Conservation (phyloP, 2,888 invertebrate genomes). For the Trypoxylon attenuatum region DNA sequence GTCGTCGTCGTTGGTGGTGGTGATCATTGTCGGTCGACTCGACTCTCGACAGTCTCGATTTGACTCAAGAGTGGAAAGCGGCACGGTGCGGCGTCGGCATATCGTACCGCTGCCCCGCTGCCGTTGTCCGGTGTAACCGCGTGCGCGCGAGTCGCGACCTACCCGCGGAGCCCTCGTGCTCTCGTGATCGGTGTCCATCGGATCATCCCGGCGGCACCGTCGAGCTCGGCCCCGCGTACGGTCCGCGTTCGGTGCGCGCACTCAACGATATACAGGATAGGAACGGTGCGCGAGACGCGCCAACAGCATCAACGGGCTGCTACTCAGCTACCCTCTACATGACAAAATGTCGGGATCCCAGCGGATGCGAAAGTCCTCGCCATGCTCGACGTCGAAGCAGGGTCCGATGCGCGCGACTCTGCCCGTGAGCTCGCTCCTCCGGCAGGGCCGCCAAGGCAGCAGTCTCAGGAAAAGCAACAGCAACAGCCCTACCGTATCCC, state of each 20-base stretch:
- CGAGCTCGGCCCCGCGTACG: conserved; percentile 3
- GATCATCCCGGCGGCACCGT: conserved; percentile 45
- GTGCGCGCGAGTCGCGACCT: conserved; percentile 55
- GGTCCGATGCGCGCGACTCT: conserved; percentile 87
- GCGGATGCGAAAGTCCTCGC: conserved; percentile 80
- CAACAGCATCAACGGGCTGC: conserved; percentile 31
- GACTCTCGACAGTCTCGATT: too few relatives aligned
- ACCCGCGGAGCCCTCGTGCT: conserved; percentile 56
- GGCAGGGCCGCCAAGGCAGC: conserved; percentile 78
- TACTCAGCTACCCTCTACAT: conserved; percentile 50
- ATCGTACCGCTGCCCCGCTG: conserved; percentile 24
- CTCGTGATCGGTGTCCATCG: conserved; percentile 51
- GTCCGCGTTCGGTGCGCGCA: neutral
- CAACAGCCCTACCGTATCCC: conserved; percentile 81
- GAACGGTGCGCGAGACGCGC: conserved; percentile 12
- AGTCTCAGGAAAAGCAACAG: conserved; percentile 78
- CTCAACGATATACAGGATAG: neutral
- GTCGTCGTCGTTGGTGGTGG: too few relatives aligned
- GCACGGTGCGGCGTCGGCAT: conserved; percentile 35
- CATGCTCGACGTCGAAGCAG: conserved; percentile 78
- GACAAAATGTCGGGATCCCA: conserved; percentile 72
- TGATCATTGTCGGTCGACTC: too few relatives aligned
- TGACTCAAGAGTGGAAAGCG: conserved; percentile 24
- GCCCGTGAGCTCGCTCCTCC: conserved; percentile 84
- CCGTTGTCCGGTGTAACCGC: conserved; percentile 47